Evolutionary conservation across 2,797 vertebrate genomes (phyloP), one percentile per base, ranked within the genome.

Genomic region (Choloepus didactylus): DNA sequence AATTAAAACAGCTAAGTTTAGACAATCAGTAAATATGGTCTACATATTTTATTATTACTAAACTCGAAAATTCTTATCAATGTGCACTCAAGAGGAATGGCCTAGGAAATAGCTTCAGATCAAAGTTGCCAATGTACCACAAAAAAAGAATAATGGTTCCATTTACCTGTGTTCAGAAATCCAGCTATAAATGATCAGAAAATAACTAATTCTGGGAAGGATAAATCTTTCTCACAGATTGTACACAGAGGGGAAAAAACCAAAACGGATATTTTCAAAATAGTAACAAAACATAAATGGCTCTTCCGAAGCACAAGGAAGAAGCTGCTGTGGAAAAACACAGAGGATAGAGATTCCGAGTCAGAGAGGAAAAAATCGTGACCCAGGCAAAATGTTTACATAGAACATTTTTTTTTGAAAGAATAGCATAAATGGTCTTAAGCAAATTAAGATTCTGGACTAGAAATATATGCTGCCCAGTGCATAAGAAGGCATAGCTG

Each of bases 31-130:
- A 44, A 44, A 81, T 85, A 69, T 19, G 87, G 84, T n/a, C 91
- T 89, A 77, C 9, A 18, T 2, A 3, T 0, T 2, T 76, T 89
- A 46, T 67, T 75, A 59, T n/a, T 79, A 84, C 11, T 44, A 85
- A 89, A 96, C 84, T 60, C 69, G 64, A 94, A 56, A 92, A 0
- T 46, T 60, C 62, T 10, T 2, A 46, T 7, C 81, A 87, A 82
- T 87, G 92, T 49, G 67, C 38, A 31, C 0, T 23, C 88, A 88
- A 80, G 90, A 96, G 87, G 91, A 38, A 92, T 73, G 72, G 72
- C 87, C 83, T 54, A 54, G 88, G 56, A 97, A 97, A 88, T 77
- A 82, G 86, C 82, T 41, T 93, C 91, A 89, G 91, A 27, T 91
- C 89, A 72, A 79, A 90, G 70, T 85, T 67, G 54, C 72, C 89